phyloP scores from a whole-genome alignment of 2,113 vertebrate species.

The Motacilla tschutschensis region DNA sequence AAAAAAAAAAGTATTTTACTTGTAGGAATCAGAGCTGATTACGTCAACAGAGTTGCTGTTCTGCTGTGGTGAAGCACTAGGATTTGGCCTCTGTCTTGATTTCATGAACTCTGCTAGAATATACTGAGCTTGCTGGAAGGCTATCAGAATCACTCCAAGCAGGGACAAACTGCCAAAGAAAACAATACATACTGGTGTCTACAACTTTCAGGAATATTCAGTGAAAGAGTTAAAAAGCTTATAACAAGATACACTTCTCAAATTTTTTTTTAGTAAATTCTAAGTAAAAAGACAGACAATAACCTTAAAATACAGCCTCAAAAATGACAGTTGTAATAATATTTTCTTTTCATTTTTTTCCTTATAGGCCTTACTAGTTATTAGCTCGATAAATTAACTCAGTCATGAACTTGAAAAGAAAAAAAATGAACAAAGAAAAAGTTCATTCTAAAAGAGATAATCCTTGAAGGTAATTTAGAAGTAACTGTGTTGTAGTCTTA shows the following conservation, averaged over 20 bases:
- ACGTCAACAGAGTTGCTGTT: slow-evolving; percentile 74
- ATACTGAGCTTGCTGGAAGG: slow-evolving; percentile 93
- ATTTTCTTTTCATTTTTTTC: not conserved
- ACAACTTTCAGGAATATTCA: not conserved
- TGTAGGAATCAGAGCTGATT: slow-evolving; percentile 81
- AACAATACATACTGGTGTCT: not conserved
- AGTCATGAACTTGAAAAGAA: not conserved
- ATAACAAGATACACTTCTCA: not conserved
- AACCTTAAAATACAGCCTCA: not conserved
- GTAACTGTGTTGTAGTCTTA: not conserved
- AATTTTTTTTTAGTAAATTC: not conserved
- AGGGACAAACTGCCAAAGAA: slow-evolving; percentile 85
- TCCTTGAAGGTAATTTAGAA: not conserved
- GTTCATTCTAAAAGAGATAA: not conserved
- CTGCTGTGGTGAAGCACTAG: slow-evolving; percentile 74
- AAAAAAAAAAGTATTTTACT: slow-evolving; percentile 67
- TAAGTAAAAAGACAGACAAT: not conserved
- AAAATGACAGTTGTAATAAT: not conserved
- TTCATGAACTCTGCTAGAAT: slow-evolving; percentile 90
- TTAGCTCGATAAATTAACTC: not conserved
- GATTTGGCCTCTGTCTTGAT: slow-evolving; percentile 81
- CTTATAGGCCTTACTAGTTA: not conserved
- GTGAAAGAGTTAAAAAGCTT: not conserved
- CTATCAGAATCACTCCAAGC: slow-evolving; percentile 91
- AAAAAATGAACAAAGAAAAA: not conserved